These are phyloP conservation scores for Caradrina clavipalpis DNA, from an alignment of 2,888 invertebrate genomes.

Conservation along the genomic window DNA sequence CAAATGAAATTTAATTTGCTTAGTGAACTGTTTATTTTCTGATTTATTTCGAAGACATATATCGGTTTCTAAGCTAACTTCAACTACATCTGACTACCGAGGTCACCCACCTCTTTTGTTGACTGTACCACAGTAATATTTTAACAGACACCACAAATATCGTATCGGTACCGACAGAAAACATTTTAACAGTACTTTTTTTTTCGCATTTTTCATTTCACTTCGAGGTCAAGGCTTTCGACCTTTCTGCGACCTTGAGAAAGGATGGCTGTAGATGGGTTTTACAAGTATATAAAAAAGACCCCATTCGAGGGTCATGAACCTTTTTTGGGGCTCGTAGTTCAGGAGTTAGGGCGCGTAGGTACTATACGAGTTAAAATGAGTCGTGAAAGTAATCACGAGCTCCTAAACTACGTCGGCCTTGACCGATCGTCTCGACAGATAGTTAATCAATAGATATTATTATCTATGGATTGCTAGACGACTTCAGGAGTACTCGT, in stretches of 20 bases:
- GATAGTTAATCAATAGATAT: constrained; percentile 34
- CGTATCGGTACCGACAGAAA: too few relatives aligned
- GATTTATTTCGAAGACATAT: too few relatives aligned
- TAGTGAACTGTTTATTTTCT: too few relatives aligned
- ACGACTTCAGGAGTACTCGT: not conserved
- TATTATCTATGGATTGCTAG: constrained; percentile 22
- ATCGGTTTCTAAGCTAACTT: too few relatives aligned
- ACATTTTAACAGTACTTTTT: not conserved
- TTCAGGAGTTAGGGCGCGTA: not conserved
- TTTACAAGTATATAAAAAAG: not conserved
- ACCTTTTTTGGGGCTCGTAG: not conserved
- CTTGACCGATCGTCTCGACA: constrained; percentile 41
- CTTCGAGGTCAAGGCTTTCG: not conserved
- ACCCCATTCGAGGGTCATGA: not conserved
- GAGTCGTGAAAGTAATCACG: constrained; percentile 9
- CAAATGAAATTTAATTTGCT: too few relatives aligned
- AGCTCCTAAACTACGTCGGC: constrained; percentile 12
- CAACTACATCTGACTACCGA: too few relatives aligned
- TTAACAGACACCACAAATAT: too few relatives aligned
- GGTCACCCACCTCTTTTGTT: too few relatives aligned
- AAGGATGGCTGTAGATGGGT: not conserved
- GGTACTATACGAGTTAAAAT: not conserved
- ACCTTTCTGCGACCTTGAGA: not conserved
- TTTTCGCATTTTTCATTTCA: not conserved
- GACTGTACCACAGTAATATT: too few relatives aligned